A percentile compares a stretch with the other conserved stretches of the same genome.
Conservation (phyloP, 1,140 invertebrate species). For the Aricia agestis region DNA sequence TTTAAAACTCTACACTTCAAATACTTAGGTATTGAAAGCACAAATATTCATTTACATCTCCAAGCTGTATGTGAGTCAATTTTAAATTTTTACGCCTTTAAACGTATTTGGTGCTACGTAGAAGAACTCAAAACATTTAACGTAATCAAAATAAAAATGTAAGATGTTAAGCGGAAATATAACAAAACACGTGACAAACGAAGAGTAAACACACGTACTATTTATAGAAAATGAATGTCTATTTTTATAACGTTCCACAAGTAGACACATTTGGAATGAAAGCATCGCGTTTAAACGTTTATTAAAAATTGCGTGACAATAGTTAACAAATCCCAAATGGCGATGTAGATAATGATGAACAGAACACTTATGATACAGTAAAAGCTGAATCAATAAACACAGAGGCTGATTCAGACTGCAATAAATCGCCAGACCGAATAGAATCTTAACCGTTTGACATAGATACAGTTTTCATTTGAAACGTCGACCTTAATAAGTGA, state of each 20-base stretch:
- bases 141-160: too few relatives aligned
- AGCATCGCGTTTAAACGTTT: background rate
- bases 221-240: background rate
- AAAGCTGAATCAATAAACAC: constrained; percentile 61
- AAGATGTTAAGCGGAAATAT: background rate
- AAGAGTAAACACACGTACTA: background rate
- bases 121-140: too few relatives aligned
- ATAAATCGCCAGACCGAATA: constrained; percentile 37
- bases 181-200: background rate
- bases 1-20: too few relatives aligned
- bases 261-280: background rate
- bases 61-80: too few relatives aligned
- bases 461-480: constrained; percentile 47
- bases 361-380: constrained; percentile 21
- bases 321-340: background rate
- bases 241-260: background rate
- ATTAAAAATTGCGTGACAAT: too few relatives aligned
- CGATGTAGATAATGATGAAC: background rate
- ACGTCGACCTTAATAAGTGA: constrained; percentile 48
- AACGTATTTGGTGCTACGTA: too few relatives aligned
- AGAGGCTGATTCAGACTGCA: constrained; percentile 49
- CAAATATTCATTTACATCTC: too few relatives aligned
- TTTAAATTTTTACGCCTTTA: too few relatives aligned
- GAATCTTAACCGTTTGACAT: constrained; percentile 41
- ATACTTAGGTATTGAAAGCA: too few relatives aligned